Percentiles rank a stretch among this genome's conserved stretches.
Evolutionary conservation across 2,113 vertebrate genomes (phyloP).

Genomic region (Columba livia): DNA sequence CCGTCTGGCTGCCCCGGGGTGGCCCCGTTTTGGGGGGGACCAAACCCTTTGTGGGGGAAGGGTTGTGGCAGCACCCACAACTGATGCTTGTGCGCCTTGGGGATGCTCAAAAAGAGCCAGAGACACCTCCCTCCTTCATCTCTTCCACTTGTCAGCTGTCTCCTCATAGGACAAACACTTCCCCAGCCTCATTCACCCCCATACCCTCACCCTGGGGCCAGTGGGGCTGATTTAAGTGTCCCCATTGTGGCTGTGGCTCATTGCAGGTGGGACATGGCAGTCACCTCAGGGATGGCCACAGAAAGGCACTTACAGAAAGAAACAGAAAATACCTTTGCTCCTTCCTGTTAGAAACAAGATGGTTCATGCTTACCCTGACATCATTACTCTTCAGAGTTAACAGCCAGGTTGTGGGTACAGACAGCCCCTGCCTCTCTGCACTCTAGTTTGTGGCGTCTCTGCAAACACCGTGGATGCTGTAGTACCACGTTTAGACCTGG

Average conservation of each 20-base stretch:
- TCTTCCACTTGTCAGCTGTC: not conserved
- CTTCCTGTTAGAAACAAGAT: not conserved
- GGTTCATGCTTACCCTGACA: not conserved
- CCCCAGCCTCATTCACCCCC: not conserved
- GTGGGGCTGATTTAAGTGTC: not conserved
- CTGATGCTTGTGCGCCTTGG: not conserved
- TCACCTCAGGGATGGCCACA: not conserved
- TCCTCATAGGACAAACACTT: not conserved
- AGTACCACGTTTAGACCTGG: not conserved
- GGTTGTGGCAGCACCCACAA: not conserved
- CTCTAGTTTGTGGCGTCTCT: not conserved
- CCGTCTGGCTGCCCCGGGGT: not conserved
- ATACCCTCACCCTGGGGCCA: fast-evolving
- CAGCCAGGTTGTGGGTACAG: not conserved
- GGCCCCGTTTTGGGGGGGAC: not conserved
- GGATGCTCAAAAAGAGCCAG: not conserved
- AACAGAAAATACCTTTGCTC: fast-evolving
- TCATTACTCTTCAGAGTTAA: not conserved
- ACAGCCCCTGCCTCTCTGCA: not conserved
- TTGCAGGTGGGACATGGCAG: too few relatives aligned
- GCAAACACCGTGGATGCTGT: not conserved
- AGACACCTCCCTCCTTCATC: not conserved
- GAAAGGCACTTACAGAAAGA: not conserved
- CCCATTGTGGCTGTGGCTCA: not conserved
- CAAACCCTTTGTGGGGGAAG: not conserved